These are phyloP conservation scores for Sebastes schlegelii DNA, from an alignment of 2,113 vertebrate species.

Conservation along the genomic window DNA sequence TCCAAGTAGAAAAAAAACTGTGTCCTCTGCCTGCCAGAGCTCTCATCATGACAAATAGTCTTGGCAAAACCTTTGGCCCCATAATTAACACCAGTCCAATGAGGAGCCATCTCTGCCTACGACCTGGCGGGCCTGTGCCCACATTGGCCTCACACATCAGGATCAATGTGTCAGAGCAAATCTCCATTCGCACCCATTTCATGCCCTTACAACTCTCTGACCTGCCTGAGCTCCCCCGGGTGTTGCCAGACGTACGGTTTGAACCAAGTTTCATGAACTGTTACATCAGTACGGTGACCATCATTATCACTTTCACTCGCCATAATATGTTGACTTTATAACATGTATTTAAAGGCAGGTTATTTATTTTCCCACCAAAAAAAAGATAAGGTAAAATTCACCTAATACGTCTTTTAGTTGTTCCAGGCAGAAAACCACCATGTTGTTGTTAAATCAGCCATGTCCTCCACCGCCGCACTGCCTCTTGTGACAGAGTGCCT, in stretches of 20 bases:
- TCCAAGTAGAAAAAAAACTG: neutral
- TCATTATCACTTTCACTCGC: neutral
- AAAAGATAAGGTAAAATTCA: constrained; percentile 5
- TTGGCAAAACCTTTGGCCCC: constrained; percentile 54
- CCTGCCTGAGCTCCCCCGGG: constrained; percentile 1
- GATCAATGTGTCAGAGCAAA: constrained; percentile 55
- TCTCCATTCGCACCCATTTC: constrained; percentile 54
- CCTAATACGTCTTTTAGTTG: neutral
- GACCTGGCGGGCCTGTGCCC: constrained; percentile 43
- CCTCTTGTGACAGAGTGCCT: constrained; percentile 60
- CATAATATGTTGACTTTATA: neutral
- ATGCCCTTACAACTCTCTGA: constrained; percentile 22
- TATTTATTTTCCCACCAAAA: neutral
- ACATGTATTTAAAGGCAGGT: constrained; percentile 7
- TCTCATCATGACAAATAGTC: constrained; percentile 52
- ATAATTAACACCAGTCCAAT: constrained; percentile 61
- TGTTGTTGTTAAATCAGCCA: constrained; percentile 50
- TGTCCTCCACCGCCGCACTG: constrained; percentile 30
- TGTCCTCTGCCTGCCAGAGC: constrained; percentile 34
- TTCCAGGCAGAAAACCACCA: constrained; percentile 30
- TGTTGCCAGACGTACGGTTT: constrained; percentile 14
- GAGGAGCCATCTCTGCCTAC: constrained; percentile 42
- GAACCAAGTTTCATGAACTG: constrained; percentile 41
- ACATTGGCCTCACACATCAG: constrained; percentile 54
- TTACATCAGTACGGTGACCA: constrained; percentile 32